Evolutionary conservation across 2,888 invertebrate genomes (phyloP).

Genomic region (Epirrhoe alternata): DNA sequence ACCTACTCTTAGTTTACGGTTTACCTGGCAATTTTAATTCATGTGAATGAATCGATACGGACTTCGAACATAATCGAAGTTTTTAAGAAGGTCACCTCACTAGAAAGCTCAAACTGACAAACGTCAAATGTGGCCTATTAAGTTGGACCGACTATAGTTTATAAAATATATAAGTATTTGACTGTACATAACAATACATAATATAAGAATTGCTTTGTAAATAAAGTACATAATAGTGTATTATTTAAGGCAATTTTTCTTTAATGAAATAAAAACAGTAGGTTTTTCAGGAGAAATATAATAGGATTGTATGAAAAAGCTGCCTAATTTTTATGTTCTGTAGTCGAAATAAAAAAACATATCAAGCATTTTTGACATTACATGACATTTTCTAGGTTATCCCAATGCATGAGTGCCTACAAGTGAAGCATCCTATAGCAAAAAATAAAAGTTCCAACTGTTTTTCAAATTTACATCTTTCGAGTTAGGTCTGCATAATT

Average conservation of each 20-base stretch:
- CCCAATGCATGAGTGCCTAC: not conserved
- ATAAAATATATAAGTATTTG: slow-evolving; percentile 12
- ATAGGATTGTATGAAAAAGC: not conserved
- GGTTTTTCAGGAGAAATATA: not conserved
- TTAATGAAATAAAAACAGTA: not conserved
- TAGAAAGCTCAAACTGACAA: too few species aligned
- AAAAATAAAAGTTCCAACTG: not conserved
- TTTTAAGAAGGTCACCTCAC: too few species aligned
- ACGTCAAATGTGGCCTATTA: too few species aligned
- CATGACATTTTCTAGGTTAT: not conserved
- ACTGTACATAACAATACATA: slow-evolving; percentile 28
- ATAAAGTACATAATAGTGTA: slow-evolving; percentile 15
- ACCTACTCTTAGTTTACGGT: too few species aligned
- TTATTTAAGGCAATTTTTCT: not conserved
- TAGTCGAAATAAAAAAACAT: not conserved
- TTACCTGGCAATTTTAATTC: too few species aligned
- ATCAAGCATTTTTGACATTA: not conserved
- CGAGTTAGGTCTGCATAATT: not conserved
- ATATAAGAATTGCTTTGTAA: slow-evolving; percentile 19
- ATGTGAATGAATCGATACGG: too few species aligned
- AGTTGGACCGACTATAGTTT: too few species aligned
- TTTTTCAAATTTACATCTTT: not conserved
- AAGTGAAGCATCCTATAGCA: not conserved
- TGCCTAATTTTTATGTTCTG: not conserved
- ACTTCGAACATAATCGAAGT: too few species aligned